A percentile compares a stretch with the other conserved stretches of the same genome.
phyloP scores from a whole-genome alignment of 2,113 vertebrate species.

The Canis aureus region DNA sequence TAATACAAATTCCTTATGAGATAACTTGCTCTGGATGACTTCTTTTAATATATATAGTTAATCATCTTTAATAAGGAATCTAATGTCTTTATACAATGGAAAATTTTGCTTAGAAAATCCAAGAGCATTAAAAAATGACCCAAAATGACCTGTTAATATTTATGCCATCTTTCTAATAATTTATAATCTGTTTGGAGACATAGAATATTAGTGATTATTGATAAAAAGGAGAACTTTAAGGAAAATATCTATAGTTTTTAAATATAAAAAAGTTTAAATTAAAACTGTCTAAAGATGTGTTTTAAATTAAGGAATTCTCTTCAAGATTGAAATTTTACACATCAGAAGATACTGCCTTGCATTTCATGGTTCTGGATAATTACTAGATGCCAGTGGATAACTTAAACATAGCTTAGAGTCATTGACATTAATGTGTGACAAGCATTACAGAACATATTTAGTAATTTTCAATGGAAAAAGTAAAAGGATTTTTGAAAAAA shows the following conservation, averaged over 20 bases:
- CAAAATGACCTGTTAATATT: neutral
- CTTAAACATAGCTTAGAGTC: conserved; percentile 91
- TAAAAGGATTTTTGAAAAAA: conserved; percentile 80
- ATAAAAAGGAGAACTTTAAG: conserved; percentile 45
- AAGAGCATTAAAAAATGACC: neutral
- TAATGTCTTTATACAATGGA: conserved; percentile 13
- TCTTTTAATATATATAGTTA: neutral
- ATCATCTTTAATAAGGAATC: neutral
- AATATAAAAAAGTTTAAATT: conserved; percentile 79
- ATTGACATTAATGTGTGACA: conserved; percentile 90
- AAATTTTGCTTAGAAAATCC: conserved; percentile 65
- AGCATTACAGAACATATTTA: conserved; percentile 87
- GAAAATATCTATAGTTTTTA: conserved; percentile 63
- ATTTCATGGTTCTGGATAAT: conserved; percentile 90
- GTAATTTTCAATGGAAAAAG: conserved; percentile 85
- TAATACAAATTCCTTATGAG: conserved; percentile 48
- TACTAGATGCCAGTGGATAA: conserved; percentile 92
- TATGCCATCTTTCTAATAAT: conserved; percentile 15
- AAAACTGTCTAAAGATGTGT: conserved; percentile 76
- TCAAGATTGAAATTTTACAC: conserved; percentile 89
- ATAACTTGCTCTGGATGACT: conserved; percentile 5
- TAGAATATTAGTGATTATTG: neutral
- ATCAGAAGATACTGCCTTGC: conserved; percentile 89
- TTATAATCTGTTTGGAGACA: neutral
- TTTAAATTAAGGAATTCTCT: conserved; percentile 84